phyloP scores from a whole-genome alignment of 1,140 invertebrate species.

The Eriosoma lanigerum region DNA sequence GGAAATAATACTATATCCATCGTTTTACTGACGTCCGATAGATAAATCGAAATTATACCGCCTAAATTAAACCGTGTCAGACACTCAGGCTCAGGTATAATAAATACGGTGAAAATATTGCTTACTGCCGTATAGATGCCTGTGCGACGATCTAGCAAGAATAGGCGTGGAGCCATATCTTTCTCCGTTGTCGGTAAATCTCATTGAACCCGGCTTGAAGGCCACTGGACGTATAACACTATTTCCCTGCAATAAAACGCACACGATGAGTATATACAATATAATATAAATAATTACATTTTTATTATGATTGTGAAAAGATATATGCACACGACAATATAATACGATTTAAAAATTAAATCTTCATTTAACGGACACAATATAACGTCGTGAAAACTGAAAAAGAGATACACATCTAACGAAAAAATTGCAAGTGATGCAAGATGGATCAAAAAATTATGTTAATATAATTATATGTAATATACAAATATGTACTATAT shows the following conservation, averaged over 20 bases:
- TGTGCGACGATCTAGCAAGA: slow-evolving; percentile 64
- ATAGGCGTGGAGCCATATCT: slow-evolving; percentile 69
- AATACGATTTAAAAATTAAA: background rate
- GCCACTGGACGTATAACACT: slow-evolving; percentile 74
- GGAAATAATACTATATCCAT: background rate
- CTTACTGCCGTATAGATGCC: slow-evolving; percentile 69
- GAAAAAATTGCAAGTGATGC: no score
- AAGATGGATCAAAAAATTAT: no score
- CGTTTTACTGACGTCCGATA: no score
- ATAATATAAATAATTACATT: background rate
- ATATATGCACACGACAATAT: background rate
- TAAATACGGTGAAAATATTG: slow-evolving; percentile 53
- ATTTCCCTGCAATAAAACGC: slow-evolving; percentile 63
- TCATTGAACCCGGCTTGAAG: slow-evolving; percentile 67
- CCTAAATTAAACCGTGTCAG: background rate
- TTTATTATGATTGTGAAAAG: background rate
- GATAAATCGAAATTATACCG: no score
- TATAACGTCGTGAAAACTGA: background rate
- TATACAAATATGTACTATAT: no score
- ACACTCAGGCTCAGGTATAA: background rate
- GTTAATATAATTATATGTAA: no score
- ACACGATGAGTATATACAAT: background rate
- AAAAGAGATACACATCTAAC: no score
- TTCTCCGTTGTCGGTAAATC: slow-evolving; percentile 61
- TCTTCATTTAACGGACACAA: background rate